Base-by-base conservation (phyloP, 2,888 invertebrate species). In the Drosophila emarginata region DNA sequence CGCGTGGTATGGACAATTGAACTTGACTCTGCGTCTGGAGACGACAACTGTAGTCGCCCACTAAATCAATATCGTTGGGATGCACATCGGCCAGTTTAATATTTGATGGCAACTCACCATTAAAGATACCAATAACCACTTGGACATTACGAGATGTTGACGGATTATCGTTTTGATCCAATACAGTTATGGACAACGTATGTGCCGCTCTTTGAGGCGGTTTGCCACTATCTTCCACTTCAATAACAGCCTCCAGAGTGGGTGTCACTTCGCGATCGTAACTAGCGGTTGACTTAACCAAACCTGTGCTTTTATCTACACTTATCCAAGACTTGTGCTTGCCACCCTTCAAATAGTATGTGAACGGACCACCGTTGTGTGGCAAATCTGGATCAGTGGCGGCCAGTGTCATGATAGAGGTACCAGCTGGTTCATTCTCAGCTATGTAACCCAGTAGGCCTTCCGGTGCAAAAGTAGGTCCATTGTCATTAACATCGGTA, bases 401-500 rank as follows among this genome's bases (percentile, higher is more conserved):
- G 4, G 95, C 94, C n/a, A 98, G 92, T 0, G 96, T 96, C 93
- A 96, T 95, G 11, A 98, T 95, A 76, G 94, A 95, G 0, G 97
- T 96, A 67, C 95, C 96, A 0, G 96, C 94, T 0, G 96, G 96
- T 90, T 97, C 96, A 89, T 98, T 97, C 92, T 98, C 98, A 64
- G 94, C 94, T 0, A 98, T 95, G 74, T 95, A 94, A 0, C 97
- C 98, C 50, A 95, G 91, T 18, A 96, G 94, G 75, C 94, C 94
- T 1, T 93, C 92, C 0, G 95, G 93, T 75, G 96, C 95, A 87
- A 98, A 97, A 37, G 94, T 92, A 0, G 98, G 98, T 0, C 97
- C 97, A 89, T 98, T 98, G 89, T 98, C 98, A 89, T 98, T 98
- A n/a, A 97, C 94, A 90, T 98, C 98, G 7, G 94, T 93, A 0